phyloP scores from a whole-genome alignment of 2,113 vertebrate genomes.

The Callocephalon fimbriatum region DNA sequence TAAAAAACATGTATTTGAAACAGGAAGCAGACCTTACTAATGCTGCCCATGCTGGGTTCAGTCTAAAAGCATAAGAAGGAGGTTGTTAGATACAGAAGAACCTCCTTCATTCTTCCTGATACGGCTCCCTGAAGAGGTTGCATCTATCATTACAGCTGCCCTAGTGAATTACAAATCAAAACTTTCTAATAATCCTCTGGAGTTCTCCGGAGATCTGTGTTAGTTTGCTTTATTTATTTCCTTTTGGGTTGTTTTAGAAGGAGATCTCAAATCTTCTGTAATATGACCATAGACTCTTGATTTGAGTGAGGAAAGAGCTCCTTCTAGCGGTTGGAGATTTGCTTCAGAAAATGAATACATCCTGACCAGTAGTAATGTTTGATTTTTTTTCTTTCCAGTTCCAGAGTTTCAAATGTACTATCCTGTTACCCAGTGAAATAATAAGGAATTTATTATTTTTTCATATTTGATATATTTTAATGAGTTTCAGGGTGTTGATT shows the following conservation, averaged over 20 bases:
- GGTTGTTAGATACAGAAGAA: background rate
- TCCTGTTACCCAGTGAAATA: background rate
- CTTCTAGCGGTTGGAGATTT: slow-evolving; percentile 67
- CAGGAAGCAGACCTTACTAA: background rate
- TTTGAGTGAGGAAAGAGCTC: slow-evolving; percentile 54
- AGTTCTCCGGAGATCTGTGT: background rate
- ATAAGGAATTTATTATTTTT: background rate
- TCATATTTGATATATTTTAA: background rate
- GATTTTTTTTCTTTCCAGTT: background rate
- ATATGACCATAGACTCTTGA: background rate
- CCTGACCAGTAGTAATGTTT: background rate
- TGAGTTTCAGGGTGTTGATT: background rate
- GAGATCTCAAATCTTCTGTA: background rate
- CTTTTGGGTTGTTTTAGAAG: background rate
- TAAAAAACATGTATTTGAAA: background rate
- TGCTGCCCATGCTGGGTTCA: background rate
- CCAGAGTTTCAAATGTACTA: background rate
- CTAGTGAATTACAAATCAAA: background rate
- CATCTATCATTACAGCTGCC: background rate
- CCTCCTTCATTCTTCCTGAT: background rate
- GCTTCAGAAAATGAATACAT: background rate
- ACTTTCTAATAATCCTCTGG: background rate
- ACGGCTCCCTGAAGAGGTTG: background rate
- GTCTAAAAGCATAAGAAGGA: background rate
- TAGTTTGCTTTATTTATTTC: background rate